phyloP scores from a whole-genome alignment of 1,140 invertebrate genomes.

The Chelonus insularis region DNA sequence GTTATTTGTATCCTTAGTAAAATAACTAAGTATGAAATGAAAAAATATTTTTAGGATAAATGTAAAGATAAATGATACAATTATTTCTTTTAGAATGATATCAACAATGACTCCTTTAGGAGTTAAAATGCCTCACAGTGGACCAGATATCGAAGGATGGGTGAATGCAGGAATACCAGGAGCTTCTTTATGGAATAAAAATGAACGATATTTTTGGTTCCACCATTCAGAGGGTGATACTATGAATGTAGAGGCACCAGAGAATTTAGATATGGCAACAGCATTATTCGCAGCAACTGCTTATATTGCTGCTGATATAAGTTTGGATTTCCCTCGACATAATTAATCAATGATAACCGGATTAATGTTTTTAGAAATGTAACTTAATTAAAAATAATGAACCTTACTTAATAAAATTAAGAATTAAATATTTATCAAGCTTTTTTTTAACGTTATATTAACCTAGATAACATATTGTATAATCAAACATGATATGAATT shows the following conservation, averaged over 20 bases:
- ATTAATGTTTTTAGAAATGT: no score
- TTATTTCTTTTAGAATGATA: no score
- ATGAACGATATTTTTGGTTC: slow-evolving; percentile 80
- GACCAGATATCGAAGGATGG: slow-evolving; percentile 72
- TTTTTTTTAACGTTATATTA: no score
- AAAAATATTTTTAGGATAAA: no score
- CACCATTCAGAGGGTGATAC: slow-evolving; percentile 81
- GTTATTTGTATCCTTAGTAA: slow-evolving; percentile 69
- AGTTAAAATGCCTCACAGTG: slow-evolving; percentile 56
- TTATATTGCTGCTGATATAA: slow-evolving; percentile 75
- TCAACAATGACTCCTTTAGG: slow-evolving; percentile 64
- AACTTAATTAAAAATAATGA: no score
- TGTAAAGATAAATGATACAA: no score
- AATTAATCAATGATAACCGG: no score
- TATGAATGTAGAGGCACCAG: slow-evolving; percentile 72
- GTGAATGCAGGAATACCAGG: slow-evolving; percentile 68
- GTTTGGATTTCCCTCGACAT: slow-evolving; percentile 68
- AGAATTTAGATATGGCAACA: slow-evolving; percentile 68
- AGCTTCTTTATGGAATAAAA: slow-evolving; percentile 68
- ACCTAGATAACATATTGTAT: no score
- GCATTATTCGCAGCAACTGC: slow-evolving; percentile 77
- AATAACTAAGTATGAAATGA: slow-evolving; percentile 67
- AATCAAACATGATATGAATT: no score
- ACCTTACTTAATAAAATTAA: no score
- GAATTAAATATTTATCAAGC: no score